Evolutionary conservation across 2,113 vertebrate species (phyloP), one percentile per base, ranked within the genome.

Genomic region (Gymnorhina tibicen): DNA sequence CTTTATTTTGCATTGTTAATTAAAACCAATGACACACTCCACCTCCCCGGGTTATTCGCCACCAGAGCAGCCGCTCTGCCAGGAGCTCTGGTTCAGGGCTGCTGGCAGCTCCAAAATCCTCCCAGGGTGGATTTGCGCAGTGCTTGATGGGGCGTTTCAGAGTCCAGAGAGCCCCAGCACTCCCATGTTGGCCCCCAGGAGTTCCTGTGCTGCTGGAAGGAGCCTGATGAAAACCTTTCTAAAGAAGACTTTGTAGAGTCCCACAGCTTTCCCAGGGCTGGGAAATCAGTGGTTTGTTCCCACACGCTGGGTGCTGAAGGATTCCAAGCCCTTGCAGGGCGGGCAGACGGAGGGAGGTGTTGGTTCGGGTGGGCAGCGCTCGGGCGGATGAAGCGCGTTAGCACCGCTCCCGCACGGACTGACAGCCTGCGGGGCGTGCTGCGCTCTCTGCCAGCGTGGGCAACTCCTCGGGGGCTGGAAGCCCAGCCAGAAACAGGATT

Each of bases 1-100:
- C 91, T 96, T 93, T 76, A 50, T 97, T 97, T 93, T 58, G 67
- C 70, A 44, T 85, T 85, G 93, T 95, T 97, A 97, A 96, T 97
- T 97, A 96, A 89, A 94, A 75, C 58, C 19, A 9, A 70, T 8
- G 24, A 52, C 33, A 23, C 83, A 37, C 92, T 93, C 68, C 46
- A 21, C 83, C 93, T 95, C 88, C 95, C 77, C 2, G 67, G 68
- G 58, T 85, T 50, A 26, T 30, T 35, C 13, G 3, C 79, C 70
- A 50, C 78, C 60, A 13, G 89, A 96, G 90, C 81, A 64, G 87
- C 84, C 13, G 0, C 13, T 67, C 73, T 84, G 80, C 66, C 32
- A 11, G n/a, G 47, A 91, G 42, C 15, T 41, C 59, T 89, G 33
- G 13, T 20, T 62, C 49, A 44, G 82, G 62, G 87, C 79, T 47